These are phyloP conservation scores for Hyperoplus immaculatus DNA, from an alignment of 2,797 vertebrate genomes.

Conservation along the genomic window DNA sequence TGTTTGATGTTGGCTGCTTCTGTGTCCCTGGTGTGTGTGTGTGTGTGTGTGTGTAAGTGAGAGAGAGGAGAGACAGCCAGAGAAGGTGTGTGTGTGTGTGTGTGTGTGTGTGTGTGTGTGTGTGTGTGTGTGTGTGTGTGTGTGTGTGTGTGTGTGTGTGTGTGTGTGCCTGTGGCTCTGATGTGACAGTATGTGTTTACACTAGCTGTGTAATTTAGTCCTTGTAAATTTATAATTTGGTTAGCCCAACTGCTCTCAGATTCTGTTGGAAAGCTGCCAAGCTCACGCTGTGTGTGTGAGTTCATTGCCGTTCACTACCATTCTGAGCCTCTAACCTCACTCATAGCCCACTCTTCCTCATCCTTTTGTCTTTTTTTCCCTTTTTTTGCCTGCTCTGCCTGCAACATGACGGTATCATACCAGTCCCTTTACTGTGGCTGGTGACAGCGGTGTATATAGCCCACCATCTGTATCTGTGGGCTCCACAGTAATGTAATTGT, in stretches of 20 bases:
- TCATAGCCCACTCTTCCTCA: constrained; percentile 46
- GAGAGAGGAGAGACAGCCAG: constrained; percentile 17
- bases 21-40: constrained; percentile 60
- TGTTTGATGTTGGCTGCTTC: constrained; percentile 69
- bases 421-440: constrained; percentile 43
- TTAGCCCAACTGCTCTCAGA: constrained; percentile 80
- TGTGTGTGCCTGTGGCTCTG: constrained; percentile 58
- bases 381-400: constrained; percentile 11
- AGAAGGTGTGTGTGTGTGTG: constrained; percentile 39
- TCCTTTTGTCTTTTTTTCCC: constrained; percentile 3
- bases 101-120: constrained; percentile 46
- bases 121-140: constrained; percentile 16
- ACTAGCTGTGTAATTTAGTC: constrained; percentile 79
- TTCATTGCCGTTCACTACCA: constrained; percentile 42
- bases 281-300: constrained; percentile 52
- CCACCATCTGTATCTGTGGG: constrained; percentile 63
- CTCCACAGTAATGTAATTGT: constrained; percentile 73
- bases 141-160: constrained; percentile 18
- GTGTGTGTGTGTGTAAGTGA: constrained; percentile 26
- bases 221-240: constrained; percentile 83
- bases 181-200: constrained; percentile 77
- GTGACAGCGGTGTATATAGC: constrained; percentile 44
- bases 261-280: constrained; percentile 79
- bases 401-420: constrained; percentile 52
- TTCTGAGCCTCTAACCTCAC: constrained; percentile 43